These are phyloP conservation scores for Forbesichthys papilliferus DNA, from an alignment of 2,113 vertebrate species.

Conservation along the genomic window DNA sequence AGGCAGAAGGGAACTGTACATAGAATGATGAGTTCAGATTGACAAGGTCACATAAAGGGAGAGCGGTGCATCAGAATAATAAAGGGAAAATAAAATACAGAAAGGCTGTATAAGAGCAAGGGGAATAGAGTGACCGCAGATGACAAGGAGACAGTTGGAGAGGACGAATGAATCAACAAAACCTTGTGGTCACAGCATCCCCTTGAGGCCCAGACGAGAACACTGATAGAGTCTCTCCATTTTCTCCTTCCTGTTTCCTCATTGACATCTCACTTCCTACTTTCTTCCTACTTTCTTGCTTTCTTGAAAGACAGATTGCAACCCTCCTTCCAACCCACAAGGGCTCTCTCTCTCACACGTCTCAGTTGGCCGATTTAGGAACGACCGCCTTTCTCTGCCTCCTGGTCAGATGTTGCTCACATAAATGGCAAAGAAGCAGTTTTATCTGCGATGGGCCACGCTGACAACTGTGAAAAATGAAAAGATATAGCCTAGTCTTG, in stretches of 20 bases:
- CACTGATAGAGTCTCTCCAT: slow-evolving; percentile 59
- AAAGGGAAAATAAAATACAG: neutral
- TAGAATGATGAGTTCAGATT: no score
- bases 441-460: slow-evolving; percentile 54
- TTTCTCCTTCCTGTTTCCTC: slow-evolving; percentile 18
- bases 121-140: slow-evolving; percentile 49
- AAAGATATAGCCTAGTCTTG: neutral
- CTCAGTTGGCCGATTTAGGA: slow-evolving; percentile 56
- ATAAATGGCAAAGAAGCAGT: slow-evolving; percentile 52
- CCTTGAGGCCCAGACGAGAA: slow-evolving; percentile 48
- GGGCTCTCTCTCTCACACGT: neutral
- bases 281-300: slow-evolving; percentile 13
- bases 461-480: slow-evolving; percentile 41
- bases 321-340: neutral
- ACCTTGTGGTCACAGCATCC: slow-evolving; percentile 69
- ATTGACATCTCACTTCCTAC: slow-evolving; percentile 41
- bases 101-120: slow-evolving; percentile 41
- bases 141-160: slow-evolving; percentile 39
- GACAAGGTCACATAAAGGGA: neutral
- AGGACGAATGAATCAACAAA: slow-evolving; percentile 65
- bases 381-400: slow-evolving; percentile 36
- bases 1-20: no score
- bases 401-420: slow-evolving; percentile 63
- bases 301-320: neutral
- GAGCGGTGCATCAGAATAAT: neutral